Evolutionary conservation across 2,113 vertebrate genomes (phyloP), one percentile per base, ranked within the genome.

Genomic region (Colossoma macropomum): DNA sequence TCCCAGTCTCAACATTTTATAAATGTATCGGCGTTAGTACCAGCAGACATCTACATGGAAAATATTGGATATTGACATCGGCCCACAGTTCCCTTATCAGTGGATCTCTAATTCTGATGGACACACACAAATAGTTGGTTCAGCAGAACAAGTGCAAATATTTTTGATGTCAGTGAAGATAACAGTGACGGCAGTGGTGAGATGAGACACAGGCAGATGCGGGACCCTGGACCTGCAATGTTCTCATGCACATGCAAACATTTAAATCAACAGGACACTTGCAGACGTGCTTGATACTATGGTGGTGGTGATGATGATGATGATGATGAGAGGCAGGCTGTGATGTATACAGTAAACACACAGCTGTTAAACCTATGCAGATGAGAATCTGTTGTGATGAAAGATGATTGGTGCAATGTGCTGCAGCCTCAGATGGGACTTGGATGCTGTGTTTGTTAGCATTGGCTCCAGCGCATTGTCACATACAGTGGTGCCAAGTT

Each of bases 301-400:
- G 48, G 70, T 84, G 70, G 62, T 75, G n/a, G 32, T 62, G 75
- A 41, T 80, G 73, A 69, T 80, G 63, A n/a, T n/a, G n/a, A n/a
- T n/a, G n/a, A 80, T 75, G 60, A 30, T 75, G 60, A 66, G 69
- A 34, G 59, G 8, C 41, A 65, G 80, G 45, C 34, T 59, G 70
- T 38, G 17, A 15, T 7, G 16, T 30, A 71, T 52, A 45, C 41
- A 65, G 41, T 75, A 81, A 75, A 81, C 70, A 34, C 41, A 66
- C 80, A 81, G 59, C 80, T 81, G 80, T 66, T 81, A 66, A 75
- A 81, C 50, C 28, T 72, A 75, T 48, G 16, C 71, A 81, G 60
- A 75, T 75, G 34, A 75, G 59, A 74, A 62, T 32, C 59, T 66
- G 41, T 45, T 45, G 41, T 52, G 6, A 23, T 34, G 6, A 60